Percentiles rank a stretch among this genome's conserved stretches.
Evolutionary conservation across 2,797 vertebrate genomes (phyloP).

Genomic region (Arctocebus calabarensis): DNA sequence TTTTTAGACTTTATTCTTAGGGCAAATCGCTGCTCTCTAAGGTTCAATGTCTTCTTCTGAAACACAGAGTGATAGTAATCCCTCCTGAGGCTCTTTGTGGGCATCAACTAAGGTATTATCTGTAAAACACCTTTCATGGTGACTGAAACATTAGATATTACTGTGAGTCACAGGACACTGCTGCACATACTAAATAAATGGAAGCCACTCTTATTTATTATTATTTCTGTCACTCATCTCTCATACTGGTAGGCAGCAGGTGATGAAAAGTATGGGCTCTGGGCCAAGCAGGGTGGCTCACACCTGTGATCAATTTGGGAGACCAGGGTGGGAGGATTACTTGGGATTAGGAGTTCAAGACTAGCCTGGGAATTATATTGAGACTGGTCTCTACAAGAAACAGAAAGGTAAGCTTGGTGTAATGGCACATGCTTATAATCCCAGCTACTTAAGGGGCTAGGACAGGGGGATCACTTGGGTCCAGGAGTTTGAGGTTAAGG

Average conservation of each 20-base stretch:
- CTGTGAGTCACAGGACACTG: background rate
- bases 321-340: too few species aligned
- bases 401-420: too few species aligned
- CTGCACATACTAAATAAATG: background rate
- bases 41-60: background rate
- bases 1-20: constrained; percentile 28
- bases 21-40: constrained; percentile 13
- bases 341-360: too few species aligned
- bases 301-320: too few species aligned
- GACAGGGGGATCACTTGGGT: too few species aligned
- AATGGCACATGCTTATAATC: too few species aligned
- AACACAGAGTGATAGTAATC: background rate
- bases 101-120: background rate
- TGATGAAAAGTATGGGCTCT: background rate
- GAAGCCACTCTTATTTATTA: background rate
- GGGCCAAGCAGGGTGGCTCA: too few species aligned
- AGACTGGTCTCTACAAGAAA: too few species aligned
- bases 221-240: background rate
- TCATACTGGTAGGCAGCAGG: background rate
- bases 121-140: background rate
- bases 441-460: too few species aligned
- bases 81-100: background rate
- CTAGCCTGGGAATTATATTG: too few species aligned
- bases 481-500: too few species aligned
- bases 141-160: background rate